These are phyloP conservation scores for Aurelia sp. DNA, from an alignment of 30 jellyfish, hydroid and myxozoan genomes.

Conservation along the genomic window DNA sequence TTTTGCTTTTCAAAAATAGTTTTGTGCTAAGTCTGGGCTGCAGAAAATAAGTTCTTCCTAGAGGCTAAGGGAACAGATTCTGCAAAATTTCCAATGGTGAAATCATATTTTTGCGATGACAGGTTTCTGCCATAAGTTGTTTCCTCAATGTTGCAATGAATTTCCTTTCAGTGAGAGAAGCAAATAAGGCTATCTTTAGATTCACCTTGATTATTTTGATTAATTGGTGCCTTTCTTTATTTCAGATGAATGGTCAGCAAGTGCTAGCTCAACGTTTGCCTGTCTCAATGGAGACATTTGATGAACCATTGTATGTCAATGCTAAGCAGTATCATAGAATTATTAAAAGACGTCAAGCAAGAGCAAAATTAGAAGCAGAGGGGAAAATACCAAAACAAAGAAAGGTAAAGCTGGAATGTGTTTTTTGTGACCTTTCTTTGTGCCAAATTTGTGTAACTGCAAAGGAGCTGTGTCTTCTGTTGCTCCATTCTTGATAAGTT, in stretches of 20 bases:
- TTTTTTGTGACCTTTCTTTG: not conserved
- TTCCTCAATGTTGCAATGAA: no score
- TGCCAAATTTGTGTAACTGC: not conserved
- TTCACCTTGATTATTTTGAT: not conserved
- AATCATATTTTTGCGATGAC: no score
- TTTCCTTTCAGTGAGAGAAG: no score
- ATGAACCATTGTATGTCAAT: slow-evolving; percentile 97
- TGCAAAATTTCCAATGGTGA: no score
- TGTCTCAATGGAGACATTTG: slow-evolving; percentile 96
- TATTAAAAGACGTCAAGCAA: slow-evolving; percentile 92
- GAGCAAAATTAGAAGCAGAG: slow-evolving; percentile 99
- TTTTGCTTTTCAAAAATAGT: no score
- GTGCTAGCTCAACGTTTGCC: slow-evolving; percentile 97
- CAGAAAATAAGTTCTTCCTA: no score
- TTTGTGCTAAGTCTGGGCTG: no score
- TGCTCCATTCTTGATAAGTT: no score
- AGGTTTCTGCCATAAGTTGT: no score
- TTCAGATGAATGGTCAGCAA: slow-evolving; percentile 97
- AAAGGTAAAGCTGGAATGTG: slow-evolving; percentile 27
- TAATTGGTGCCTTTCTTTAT: not conserved
- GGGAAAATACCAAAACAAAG: slow-evolving; percentile 98
- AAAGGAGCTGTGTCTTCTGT: no score
- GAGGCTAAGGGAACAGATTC: no score
- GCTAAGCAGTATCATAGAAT: slow-evolving; percentile 98
- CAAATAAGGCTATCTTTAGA: no score